Evolutionary conservation across 2,888 invertebrate genomes (phyloP), one percentile per base, ranked within the genome.

Genomic region (Yponomeuta cagnagella): DNA sequence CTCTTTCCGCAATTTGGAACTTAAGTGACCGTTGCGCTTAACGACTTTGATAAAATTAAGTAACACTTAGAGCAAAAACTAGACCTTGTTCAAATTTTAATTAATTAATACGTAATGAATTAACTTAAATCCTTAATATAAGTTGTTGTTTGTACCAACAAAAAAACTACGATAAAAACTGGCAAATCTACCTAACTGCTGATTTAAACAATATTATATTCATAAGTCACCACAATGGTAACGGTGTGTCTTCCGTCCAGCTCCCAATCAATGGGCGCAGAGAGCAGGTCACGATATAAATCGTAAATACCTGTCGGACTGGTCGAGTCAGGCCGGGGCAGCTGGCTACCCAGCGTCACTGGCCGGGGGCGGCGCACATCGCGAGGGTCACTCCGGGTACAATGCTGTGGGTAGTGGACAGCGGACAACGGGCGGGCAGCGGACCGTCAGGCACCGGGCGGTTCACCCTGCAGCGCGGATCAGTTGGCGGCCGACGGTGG

Each of bases 381-480:
- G 65, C 70, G 48, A 81, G 89, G 91, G 90, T 89, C 90, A 90
- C 85, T 87, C 87, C 88, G 80, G 73, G 43, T 81, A 83, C 79
- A 79, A 80, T 82, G 81, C 77, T 77, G 77, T 78, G 77, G 48
- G 63, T 23, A 63, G 70, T 23, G 70, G 33, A 33, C 70, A 65
- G 72, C 48, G 69, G 69, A 63, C 64, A 10, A 12, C 67, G 10
- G 70, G 30, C 67, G 10, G 70, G 30, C 33, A n/a, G 58, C n/a
- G 43, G 33, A 48, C 52, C 48, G 48, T 15, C 63, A 48, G 58
- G 52, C 37, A 52, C 33, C 52, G 52, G 48, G 69, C 63, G 52
- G 52, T 12, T 15, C 52, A 58, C 12, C 52, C 52, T 15, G 52
- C 15, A 58, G 43, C 64, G 65, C n/a, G 69, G 12, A 80, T 77